Evolutionary conservation across 2,888 invertebrate genomes (phyloP).

Genomic region (Branchipolynoe longqiensis): DNA sequence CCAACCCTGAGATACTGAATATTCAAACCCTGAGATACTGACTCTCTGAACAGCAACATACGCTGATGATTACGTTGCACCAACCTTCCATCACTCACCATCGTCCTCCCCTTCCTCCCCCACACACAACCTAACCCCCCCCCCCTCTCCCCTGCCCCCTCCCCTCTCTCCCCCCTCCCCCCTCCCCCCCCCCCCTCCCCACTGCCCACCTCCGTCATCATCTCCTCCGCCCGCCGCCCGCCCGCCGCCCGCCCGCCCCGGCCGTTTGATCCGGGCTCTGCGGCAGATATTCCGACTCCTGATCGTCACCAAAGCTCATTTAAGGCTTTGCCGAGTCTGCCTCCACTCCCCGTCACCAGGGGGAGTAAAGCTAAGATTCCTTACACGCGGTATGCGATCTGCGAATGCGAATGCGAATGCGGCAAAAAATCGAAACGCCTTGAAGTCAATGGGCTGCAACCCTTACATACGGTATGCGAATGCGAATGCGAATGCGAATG

Average conservation of each 20-base stretch:
- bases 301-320: constrained; percentile 45
- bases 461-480: no score
- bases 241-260: background rate
- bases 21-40: background rate
- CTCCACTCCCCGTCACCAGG: no score
- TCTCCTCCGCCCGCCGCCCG: background rate
- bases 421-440: no score
- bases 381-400: no score
- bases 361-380: no score
- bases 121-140: background rate
- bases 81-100: no score
- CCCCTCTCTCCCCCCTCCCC: background rate
- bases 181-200: background rate
- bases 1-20: background rate
- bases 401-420: no score
- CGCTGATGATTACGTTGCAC: background rate
- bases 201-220: background rate
- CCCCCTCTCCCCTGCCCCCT: background rate
- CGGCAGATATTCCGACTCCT: constrained; percentile 12
- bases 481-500: no score
- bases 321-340: constrained; percentile 37
- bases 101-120: background rate
- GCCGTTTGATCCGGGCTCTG: constrained; percentile 43
- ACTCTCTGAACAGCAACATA: constrained; percentile 2
- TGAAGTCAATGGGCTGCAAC: no score